phyloP scores from a whole-genome alignment of 2,797 vertebrate species.

The Myripristis jacobus region DNA sequence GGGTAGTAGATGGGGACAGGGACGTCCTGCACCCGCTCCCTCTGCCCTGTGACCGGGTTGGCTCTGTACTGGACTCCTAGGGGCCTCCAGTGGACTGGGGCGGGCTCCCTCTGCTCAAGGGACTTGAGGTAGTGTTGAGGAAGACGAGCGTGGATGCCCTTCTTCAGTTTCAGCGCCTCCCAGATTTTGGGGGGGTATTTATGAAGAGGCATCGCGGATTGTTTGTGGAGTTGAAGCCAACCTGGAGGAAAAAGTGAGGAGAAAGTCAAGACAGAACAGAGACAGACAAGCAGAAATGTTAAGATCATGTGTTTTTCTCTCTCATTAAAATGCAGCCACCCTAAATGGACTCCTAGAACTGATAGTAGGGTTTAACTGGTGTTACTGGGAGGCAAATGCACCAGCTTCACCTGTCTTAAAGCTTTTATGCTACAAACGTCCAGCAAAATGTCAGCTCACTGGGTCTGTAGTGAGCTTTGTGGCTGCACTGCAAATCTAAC shows the following conservation, averaged over 20 bases:
- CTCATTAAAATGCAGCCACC: no score
- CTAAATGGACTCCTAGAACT: no score
- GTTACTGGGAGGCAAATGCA: no score
- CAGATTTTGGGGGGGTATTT: constrained; percentile 86
- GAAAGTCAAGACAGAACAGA: no score
- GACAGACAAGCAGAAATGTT: no score
- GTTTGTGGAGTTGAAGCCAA: constrained; percentile 2
- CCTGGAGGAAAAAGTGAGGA: constrained; percentile 20
- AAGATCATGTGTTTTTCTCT: no score
- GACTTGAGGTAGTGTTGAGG: constrained; percentile 89
- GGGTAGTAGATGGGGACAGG: constrained; percentile 88
- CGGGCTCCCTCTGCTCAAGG: constrained; percentile 80
- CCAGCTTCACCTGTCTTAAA: no score
- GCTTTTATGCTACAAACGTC: no score
- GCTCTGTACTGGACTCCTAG: constrained; percentile 82
- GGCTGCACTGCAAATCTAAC: no score
- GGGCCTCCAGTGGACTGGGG: constrained; percentile 88
- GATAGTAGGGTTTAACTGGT: no score
- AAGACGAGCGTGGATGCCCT: constrained; percentile 90
- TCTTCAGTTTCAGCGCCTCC: constrained; percentile 84
- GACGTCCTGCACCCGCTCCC: constrained; percentile 90
- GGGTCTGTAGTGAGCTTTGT: no score
- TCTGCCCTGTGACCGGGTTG: constrained; percentile 84
- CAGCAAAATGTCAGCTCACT: no score
- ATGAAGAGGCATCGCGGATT: constrained; percentile 87